Percentiles rank a stretch among this genome's conserved stretches.
Conservation (phyloP, 2,113 vertebrate genomes). For the Pitta sordida region DNA sequence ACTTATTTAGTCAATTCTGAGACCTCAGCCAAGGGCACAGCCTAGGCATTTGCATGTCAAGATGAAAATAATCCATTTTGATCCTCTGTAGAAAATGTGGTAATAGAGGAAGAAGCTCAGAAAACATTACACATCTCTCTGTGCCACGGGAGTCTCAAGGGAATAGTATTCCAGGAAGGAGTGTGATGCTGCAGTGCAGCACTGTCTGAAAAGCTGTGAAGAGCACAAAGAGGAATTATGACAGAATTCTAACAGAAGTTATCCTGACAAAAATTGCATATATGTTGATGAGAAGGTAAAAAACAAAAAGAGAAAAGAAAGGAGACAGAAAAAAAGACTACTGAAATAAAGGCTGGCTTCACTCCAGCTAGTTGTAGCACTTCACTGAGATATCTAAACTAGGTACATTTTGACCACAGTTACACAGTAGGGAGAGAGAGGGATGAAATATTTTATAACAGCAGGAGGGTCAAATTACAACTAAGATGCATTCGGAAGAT, state of each 20-base stretch:
- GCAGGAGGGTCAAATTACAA: neutral
- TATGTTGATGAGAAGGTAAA: neutral
- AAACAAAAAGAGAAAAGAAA: no score
- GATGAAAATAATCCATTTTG: conserved; percentile 63
- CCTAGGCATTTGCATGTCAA: conserved; percentile 58
- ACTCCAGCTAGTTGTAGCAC: neutral
- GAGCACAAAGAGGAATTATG: conserved; percentile 39
- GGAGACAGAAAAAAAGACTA: neutral
- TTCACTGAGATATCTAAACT: neutral
- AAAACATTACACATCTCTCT: conserved; percentile 50
- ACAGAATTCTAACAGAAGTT: conserved; percentile 10
- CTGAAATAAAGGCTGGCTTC: neutral
- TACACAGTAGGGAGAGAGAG: neutral
- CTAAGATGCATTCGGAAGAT: neutral
- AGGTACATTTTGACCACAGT: neutral
- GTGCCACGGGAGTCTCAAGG: conserved; percentile 26
- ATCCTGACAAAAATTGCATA: neutral
- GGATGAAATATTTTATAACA: neutral
- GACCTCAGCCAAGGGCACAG: conserved; percentile 48
- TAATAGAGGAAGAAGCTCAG: conserved; percentile 50
- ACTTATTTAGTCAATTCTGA: conserved; percentile 20
- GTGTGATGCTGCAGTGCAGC: conserved; percentile 13
- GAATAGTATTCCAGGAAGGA: conserved; percentile 35
- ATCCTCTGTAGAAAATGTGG: conserved; percentile 45
- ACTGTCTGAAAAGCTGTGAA: conserved; percentile 6